Evolutionary conservation across 2,113 vertebrate species (phyloP).

Genomic region (Micromys minutus): DNA sequence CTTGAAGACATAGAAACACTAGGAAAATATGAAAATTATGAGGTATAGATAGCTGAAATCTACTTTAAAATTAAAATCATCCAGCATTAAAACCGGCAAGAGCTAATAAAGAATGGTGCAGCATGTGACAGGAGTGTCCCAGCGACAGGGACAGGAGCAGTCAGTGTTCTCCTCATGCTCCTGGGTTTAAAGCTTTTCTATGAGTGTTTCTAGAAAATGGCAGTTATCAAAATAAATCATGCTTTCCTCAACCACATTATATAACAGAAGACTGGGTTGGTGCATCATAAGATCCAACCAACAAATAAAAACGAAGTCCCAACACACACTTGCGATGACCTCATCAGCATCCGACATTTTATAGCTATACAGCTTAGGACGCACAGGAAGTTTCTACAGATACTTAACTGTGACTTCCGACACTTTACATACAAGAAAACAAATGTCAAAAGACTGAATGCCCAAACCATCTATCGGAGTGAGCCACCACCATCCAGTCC

Average conservation of each 20-base stretch:
- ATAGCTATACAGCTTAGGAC: background rate
- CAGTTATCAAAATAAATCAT: background rate
- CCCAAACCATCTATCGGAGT: background rate
- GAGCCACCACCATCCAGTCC: background rate
- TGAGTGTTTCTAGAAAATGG: background rate
- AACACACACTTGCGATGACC: no score
- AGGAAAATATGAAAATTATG: background rate
- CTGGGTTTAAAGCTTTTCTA: slow-evolving; percentile 16
- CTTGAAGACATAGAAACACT: background rate
- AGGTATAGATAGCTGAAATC: background rate
- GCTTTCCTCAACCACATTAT: slow-evolving; percentile 25
- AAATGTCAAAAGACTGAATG: background rate
- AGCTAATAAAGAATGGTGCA: background rate
- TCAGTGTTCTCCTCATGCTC: slow-evolving; percentile 4
- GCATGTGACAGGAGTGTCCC: background rate
- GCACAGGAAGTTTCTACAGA: background rate
- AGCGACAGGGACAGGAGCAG: background rate
- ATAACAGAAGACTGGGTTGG: background rate
- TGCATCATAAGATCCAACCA: background rate
- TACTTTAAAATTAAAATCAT: slow-evolving; percentile 36
- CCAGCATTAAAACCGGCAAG: background rate
- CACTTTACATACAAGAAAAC: slow-evolving; percentile 20
- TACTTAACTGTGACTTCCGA: background rate
- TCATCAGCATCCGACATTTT: no score
- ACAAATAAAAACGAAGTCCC: slow-evolving; percentile 13